phyloP scores from a whole-genome alignment of 2,888 invertebrate genomes.

The Copidosoma aretas region DNA sequence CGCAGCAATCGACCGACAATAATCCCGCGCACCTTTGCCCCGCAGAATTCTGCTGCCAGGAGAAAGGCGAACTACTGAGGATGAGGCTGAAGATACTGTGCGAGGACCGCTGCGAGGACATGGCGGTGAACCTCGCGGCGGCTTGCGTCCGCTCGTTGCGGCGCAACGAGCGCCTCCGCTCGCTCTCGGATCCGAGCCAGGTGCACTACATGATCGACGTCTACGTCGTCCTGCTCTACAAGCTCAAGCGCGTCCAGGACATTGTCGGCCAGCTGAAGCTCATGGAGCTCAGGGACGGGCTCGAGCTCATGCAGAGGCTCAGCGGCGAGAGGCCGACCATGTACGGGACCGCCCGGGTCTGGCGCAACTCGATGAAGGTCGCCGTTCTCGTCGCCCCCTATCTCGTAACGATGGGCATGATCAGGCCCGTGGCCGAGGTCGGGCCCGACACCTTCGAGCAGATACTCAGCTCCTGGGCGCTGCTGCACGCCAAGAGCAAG shows the following conservation, averaged over 20 bases:
- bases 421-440: constrained; percentile 63
- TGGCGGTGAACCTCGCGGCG: constrained; percentile 68
- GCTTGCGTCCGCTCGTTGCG: constrained; percentile 67
- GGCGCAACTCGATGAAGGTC: constrained; percentile 66
- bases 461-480: constrained; percentile 59
- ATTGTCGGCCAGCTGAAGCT: constrained; percentile 66
- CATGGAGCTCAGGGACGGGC: constrained; percentile 66
- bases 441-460: constrained; percentile 56
- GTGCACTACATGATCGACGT: constrained; percentile 69
- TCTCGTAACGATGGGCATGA: constrained; percentile 66
- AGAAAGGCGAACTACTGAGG: constrained; percentile 68
- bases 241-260: constrained; percentile 65
- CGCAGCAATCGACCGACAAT: too few species aligned
- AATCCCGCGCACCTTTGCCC: constrained; percentile 51
- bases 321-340: constrained; percentile 60
- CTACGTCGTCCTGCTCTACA: constrained; percentile 68
- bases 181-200: constrained; percentile 62
- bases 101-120: constrained; percentile 69
- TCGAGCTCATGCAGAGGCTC: constrained; percentile 66
- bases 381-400: constrained; percentile 67
- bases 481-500: constrained; percentile 56
- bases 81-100: constrained; percentile 69
- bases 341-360: constrained; percentile 65
- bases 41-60: constrained; percentile 69
- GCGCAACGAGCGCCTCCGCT: constrained; percentile 57